phyloP scores from a whole-genome alignment of 1,140 invertebrate species.

The Bombus vancouverensis region DNA sequence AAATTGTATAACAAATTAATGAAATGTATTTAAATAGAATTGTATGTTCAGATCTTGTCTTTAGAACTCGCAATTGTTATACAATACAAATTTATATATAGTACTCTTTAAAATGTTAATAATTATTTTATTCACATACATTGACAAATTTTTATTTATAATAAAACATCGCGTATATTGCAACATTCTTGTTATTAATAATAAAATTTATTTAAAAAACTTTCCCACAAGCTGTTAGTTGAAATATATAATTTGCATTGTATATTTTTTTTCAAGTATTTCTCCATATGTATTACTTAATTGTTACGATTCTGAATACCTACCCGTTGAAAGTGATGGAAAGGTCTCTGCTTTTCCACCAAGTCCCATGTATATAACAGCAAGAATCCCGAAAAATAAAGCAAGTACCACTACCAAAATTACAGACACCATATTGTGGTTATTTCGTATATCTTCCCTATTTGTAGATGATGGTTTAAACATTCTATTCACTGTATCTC shows the following conservation, averaged over 20 bases:
- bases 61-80: constrained; percentile 19
- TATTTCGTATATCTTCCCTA: constrained; percentile 77
- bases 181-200: not conserved
- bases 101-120: constrained; percentile 25
- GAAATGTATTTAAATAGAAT: not conserved
- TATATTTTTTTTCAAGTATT: constrained; percentile 21
- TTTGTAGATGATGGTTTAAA: constrained; percentile 70
- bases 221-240: constrained; percentile 30
- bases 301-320: constrained; percentile 73
- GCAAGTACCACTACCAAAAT: constrained; percentile 84
- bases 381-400: constrained; percentile 86
- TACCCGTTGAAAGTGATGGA: constrained; percentile 79
- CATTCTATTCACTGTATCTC: constrained; percentile 73
- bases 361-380: constrained; percentile 86
- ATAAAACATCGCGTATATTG: constrained; percentile 21
- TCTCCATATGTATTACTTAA: constrained; percentile 1
- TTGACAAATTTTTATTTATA: constrained; percentile 9
- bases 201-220: constrained; percentile 29
- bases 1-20: constrained; percentile 8
- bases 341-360: constrained; percentile 77
- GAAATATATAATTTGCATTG: constrained; percentile 41
- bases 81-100: constrained; percentile 19
- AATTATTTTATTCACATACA: constrained; percentile 33
- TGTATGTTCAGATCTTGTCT: not conserved
- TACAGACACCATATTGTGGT: constrained; percentile 86